phyloP scores from a whole-genome alignment of 2,113 vertebrate genomes.

The Laticauda colubrina region DNA sequence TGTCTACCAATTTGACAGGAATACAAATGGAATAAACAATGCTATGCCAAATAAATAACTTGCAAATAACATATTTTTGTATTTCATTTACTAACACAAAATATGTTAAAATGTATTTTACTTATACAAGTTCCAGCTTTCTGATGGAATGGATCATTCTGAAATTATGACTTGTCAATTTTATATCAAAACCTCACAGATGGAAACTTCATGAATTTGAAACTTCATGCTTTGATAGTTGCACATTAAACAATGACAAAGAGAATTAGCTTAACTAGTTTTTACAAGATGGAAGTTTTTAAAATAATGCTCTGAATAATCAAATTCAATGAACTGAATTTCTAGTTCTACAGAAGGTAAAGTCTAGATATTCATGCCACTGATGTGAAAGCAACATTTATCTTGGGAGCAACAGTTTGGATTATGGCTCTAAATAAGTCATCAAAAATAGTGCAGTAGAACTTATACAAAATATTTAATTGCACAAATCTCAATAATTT shows the following conservation, averaged over 20 bases:
- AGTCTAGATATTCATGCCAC: not conserved
- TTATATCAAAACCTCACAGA: not conserved
- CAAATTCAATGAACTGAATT: not conserved
- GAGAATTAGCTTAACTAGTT: not conserved
- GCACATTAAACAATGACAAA: not conserved
- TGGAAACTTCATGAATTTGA: not conserved
- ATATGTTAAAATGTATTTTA: not conserved
- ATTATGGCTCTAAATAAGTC: constrained; percentile 15
- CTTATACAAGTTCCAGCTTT: not conserved
- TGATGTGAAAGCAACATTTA: not conserved
- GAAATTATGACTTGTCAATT: not conserved
- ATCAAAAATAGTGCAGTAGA: constrained; percentile 24
- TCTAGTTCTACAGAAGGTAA: constrained; percentile 6
- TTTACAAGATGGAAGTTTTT: not conserved
- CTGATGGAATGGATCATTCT: not conserved
- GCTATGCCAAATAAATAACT: not conserved
- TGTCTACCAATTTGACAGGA: not conserved
- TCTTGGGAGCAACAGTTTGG: not conserved
- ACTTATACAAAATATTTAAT: not conserved
- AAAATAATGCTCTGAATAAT: constrained; percentile 1
- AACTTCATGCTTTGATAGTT: not conserved
- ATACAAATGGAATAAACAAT: not conserved
- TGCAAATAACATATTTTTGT: not conserved
- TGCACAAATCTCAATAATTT: not conserved
- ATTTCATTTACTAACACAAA: not conserved